These are phyloP conservation scores for Cybosia mesomella DNA, from an alignment of 2,888 invertebrate species.

Conservation along the genomic window DNA sequence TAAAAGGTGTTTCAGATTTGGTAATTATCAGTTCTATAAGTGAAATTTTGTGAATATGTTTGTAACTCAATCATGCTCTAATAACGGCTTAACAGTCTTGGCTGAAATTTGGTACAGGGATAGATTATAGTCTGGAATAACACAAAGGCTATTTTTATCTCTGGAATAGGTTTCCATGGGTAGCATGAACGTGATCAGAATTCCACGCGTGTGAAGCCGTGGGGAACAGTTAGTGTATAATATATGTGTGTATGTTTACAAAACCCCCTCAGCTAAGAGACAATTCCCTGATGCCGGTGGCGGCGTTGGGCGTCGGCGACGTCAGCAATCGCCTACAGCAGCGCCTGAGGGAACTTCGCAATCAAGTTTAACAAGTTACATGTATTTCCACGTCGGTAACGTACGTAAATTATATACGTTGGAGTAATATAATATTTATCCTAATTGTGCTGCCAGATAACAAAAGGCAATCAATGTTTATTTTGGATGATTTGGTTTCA, in stretches of 20 bases:
- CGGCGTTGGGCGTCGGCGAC: background rate
- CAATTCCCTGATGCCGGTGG: background rate
- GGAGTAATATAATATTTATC: background rate
- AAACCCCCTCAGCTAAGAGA: background rate
- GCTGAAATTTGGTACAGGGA: too few species aligned
- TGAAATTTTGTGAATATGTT: too few species aligned
- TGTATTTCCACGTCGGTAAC: background rate
- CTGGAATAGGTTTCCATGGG: too few species aligned
- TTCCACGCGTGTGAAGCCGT: too few species aligned
- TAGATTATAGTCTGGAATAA: too few species aligned
- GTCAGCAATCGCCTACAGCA: background rate
- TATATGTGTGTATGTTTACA: background rate
- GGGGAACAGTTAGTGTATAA: too few species aligned
- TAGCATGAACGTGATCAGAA: too few species aligned
- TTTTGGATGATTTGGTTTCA: background rate
- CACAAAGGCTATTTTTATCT: too few species aligned
- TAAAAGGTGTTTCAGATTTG: too few species aligned
- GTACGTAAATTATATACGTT: background rate
- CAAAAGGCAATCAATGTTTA: background rate
- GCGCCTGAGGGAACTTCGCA: background rate
- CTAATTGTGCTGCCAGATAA: background rate
- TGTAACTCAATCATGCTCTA: background rate
- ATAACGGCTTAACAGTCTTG: too few species aligned
- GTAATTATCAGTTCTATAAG: too few species aligned
- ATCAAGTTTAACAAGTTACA: background rate